Base-by-base conservation (phyloP, 1,140 invertebrate genomes). In the Halyomorpha halys region DNA sequence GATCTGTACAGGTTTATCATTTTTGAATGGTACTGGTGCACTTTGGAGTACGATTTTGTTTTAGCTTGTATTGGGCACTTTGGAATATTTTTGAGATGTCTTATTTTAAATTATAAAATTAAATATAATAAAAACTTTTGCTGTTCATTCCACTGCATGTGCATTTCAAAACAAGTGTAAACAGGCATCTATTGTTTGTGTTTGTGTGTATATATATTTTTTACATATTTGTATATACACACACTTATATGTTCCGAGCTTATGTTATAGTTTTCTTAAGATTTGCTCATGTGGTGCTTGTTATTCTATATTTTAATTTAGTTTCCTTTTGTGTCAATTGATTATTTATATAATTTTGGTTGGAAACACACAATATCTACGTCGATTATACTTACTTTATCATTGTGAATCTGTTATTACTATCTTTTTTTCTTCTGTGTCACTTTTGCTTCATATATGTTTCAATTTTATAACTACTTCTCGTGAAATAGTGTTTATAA, bases 281-380 rank as follows among this genome's bases (percentile, higher is more conserved):
- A 16, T 34, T 44, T 64, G 54, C 63, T 59, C 18, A 65, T 63
- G 65, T 63, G 63, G 59, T 66, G 62, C 30, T 70, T 62, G 13
- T 59, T 70, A 30, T 59, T 71, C 65, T 63, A 27, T 63, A 47
- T 44, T 54, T 65, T 45, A 23, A 64, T 44, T 68, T 66, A 63
- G 65, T 62, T 13, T 49, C 19, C 49, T 25, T 63, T 63, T 63
- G 53, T 54, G 44, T 44, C 34, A 39, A 39, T 39, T 13, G 1
- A 39, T 11, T 30, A 6, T 39, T 9, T 13, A 39, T 6, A 13
- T 13, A 13, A 13, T 39, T 2, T 13, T 39, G 11, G 34, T 9
- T 39, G 34, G 34, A 39, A 11, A 39, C 34, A 39, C 34, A 39
- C 34, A 39, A 39, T 39, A 39, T 39, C 34, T 39, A 11, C 11